phyloP scores from a whole-genome alignment of 2,888 invertebrate genomes.

The Plebejus argus region DNA sequence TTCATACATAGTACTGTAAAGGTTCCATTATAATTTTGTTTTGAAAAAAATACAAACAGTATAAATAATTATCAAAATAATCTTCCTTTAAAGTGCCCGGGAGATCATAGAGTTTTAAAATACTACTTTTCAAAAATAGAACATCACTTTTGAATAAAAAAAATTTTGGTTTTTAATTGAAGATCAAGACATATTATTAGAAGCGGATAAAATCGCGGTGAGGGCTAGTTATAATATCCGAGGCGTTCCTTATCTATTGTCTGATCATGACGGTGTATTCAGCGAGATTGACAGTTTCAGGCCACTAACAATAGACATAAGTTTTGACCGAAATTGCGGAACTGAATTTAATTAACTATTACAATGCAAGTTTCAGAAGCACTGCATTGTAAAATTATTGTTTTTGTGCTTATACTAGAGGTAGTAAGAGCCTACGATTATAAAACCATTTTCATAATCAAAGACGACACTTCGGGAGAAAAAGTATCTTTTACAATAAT shows the following conservation, averaged over 20 bases:
- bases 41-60: too few relatives aligned
- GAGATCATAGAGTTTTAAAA: too few relatives aligned
- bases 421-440: neutral
- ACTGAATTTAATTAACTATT: conserved; percentile 16
- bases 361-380: neutral
- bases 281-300: conserved; percentile 9
- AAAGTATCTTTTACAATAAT: too few relatives aligned
- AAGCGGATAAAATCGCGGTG: neutral
- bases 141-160: too few relatives aligned
- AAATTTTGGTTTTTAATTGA: too few relatives aligned
- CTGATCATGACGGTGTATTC: conserved; percentile 17
- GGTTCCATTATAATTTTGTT: too few relatives aligned
- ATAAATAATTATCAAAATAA: too few relatives aligned
- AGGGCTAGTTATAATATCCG: neutral
- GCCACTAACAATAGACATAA: conserved; percentile 18
- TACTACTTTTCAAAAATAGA: too few relatives aligned
- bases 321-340: conserved; percentile 15
- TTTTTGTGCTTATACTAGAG: neutral
- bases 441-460: neutral
- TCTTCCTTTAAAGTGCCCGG: too few relatives aligned
- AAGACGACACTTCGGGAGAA: neutral
- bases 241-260: conserved; percentile 17
- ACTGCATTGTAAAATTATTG: neutral
- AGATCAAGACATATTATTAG: too few relatives aligned
- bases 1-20: too few relatives aligned